A percentile compares a stretch with the other conserved stretches of the same genome.
Conservation (phyloP, 2,113 vertebrate species). For the Dasypus novemcinctus region DNA sequence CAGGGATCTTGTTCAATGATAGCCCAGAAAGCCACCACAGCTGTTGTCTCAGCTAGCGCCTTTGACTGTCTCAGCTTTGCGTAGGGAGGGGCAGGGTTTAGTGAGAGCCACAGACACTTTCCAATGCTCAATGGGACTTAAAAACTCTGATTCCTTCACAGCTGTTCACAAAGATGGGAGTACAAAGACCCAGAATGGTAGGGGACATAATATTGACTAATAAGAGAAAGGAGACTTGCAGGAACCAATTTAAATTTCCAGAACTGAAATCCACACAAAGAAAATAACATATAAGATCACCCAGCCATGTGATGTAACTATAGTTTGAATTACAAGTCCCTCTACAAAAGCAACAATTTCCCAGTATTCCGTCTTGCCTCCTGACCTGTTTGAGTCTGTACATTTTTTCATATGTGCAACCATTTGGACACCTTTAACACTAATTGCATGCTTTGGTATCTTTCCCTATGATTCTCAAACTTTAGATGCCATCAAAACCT, state of each 20-base stretch:
- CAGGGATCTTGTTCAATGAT: background rate
- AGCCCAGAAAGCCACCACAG: background rate
- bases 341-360: background rate
- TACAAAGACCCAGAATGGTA: background rate
- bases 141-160: background rate
- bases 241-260: background rate
- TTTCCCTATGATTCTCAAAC: background rate
- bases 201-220: background rate
- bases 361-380: background rate
- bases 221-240: background rate
- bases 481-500: background rate
- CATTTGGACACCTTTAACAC: background rate
- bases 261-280: background rate
- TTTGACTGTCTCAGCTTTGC: background rate
- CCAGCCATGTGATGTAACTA: background rate
- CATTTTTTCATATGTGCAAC: background rate
- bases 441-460: background rate
- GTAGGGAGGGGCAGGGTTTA: background rate
- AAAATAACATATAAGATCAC: background rate
- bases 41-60: background rate
- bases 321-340: background rate
- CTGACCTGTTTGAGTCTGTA: background rate
- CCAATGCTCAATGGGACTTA: background rate
- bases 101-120: background rate
- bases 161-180: background rate